Base-by-base conservation (phyloP, 2,113 vertebrate species). In the Menidia beryllina region DNA sequence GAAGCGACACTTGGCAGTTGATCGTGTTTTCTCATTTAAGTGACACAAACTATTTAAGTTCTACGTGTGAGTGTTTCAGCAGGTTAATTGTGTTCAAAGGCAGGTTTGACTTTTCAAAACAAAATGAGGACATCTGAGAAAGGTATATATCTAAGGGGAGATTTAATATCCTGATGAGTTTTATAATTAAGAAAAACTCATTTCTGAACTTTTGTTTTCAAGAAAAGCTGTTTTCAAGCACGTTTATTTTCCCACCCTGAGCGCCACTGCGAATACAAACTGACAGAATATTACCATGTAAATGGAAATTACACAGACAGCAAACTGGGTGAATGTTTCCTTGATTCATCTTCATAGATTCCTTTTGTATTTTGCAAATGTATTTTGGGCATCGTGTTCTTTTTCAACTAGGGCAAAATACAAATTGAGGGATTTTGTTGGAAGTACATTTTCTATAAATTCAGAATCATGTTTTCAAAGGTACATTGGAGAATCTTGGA, bases 281-380 rank as follows among this genome's bases (percentile, higher is more conserved):
- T 73, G 61, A 79, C 59, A 79, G 63, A 85, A 73, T 71, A 84
- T 87, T 73, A 82, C 64, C 45, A 79, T 77, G 59, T 71, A 86
- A 84, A 81, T 72, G 81, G 63, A 77, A 83, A 79, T 79, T 69
- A 62, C 52, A 72, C 60, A 69, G 69, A 71, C 24, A 1, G 39
- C 21, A 78, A 82, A 72, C 56, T 64, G 43, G 61, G 67, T 68
- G 20, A 62, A 55, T 72, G 53, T 81, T 81, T 72, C 68, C 55
- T 70, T 67, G 19, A 70, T 51, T 69, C 55, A 72, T 58, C 55
- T 69, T 68, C 43, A 58, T 57, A 53, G 69, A 43, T 72, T 59
- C 25, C 10, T 5, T 43, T 77, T 56, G 20, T 24, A 62, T 49
- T 52, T 61, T 3, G 20, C 34, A 58, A 21, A 25, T 59, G 53